phyloP scores from a whole-genome alignment of 1,140 invertebrate species.

The Caerostris extrusa region DNA sequence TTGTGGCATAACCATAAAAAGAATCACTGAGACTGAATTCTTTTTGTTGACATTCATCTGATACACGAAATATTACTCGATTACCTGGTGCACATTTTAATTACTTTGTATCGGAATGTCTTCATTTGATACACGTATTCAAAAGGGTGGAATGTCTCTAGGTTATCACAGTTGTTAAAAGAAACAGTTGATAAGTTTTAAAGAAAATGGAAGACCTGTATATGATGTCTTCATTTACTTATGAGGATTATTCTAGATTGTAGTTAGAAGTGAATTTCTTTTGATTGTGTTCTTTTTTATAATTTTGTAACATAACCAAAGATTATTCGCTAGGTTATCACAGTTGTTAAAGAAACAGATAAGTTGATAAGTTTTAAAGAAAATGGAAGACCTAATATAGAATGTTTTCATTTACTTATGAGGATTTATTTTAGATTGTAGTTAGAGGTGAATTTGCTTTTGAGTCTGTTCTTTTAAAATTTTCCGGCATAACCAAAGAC shows the following conservation, averaged over 20 bases:
- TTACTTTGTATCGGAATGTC: conserved; percentile 54
- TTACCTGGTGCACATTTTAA: conserved; percentile 58
- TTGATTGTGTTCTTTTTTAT: no score
- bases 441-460: no score
- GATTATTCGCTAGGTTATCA: background rate
- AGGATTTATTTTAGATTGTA: no score
- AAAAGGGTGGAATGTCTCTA: background rate
- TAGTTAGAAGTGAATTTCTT: background rate
- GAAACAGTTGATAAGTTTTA: background rate
- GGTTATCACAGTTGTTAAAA: background rate
- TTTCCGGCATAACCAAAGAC: no score
- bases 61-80: conserved; percentile 2
- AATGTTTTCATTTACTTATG: background rate
- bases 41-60: conserved; percentile 9
- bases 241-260: no score
- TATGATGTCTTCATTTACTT: background rate
- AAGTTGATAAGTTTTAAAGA: background rate
- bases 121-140: background rate
- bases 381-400: background rate
- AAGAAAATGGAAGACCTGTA: background rate
- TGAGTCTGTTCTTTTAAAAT: no score
- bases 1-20: no score
- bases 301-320: no score
- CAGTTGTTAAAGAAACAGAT: background rate
- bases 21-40: no score